Conservation (phyloP, 2,797 vertebrate species). For the Cichlasoma orientale region DNA sequence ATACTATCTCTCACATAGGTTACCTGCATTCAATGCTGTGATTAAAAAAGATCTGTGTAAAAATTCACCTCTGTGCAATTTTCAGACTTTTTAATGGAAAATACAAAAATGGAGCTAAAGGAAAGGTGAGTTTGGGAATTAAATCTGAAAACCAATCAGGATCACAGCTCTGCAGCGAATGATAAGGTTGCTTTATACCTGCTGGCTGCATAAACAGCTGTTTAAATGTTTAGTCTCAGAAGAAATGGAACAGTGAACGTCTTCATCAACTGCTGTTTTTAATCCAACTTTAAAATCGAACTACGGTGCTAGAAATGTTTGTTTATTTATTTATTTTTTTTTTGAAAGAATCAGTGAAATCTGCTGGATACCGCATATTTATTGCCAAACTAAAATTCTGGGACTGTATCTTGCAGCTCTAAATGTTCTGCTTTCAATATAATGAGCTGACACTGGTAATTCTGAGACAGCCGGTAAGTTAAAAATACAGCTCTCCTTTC, state of each 20-base stretch:
- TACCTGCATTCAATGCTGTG: too few species aligned
- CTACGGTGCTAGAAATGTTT: neutral
- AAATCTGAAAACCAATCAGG: neutral
- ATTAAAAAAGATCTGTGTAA: too few species aligned
- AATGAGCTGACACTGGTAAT: constrained; percentile 40
- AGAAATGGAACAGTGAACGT: neutral
- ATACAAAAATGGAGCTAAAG: neutral
- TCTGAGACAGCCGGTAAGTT: constrained; percentile 34
- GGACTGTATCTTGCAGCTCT: constrained; percentile 1
- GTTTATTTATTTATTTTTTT: neutral
- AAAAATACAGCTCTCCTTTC: constrained; percentile 27
- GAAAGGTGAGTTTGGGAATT: neutral
- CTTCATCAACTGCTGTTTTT: neutral
- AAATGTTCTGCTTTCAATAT: constrained; percentile 10
- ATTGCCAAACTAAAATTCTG: neutral
- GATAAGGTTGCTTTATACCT: neutral
- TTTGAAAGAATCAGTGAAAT: neutral
- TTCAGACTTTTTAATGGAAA: neutral
- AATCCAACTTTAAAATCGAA: neutral
- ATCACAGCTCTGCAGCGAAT: neutral
- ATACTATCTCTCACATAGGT: neutral
- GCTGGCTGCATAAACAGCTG: neutral
- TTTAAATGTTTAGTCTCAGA: neutral
- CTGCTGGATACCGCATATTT: neutral
- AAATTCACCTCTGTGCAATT: neutral